Base-by-base conservation (phyloP, 2,888 invertebrate genomes). In the Heliconius aoede region DNA sequence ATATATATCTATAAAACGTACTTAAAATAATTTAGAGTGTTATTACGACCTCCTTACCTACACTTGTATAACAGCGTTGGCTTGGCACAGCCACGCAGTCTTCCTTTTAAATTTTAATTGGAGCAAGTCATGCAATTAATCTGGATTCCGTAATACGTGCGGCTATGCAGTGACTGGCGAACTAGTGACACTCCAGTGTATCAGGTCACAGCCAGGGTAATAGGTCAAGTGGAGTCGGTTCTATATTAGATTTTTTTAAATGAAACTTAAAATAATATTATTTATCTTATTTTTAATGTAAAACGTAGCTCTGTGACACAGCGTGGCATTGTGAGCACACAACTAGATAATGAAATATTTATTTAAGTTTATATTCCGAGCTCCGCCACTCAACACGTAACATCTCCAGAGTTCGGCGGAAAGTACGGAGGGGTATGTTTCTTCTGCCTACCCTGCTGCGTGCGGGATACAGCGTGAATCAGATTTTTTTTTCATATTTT, bases 81-180 rank as follows among this genome's bases (percentile, higher is more conserved):
- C 18, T 65, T 65, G 65, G 65, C 65, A 65, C 36, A 18, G 36
- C 24, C 1, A 32, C 15, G 24, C 18, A 51, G 7, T 36, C 18
- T 55, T 55, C 51, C 51, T 65, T 65, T 65, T 65, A 65, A 69
- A 24, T 55, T 69, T 69, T 69, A 69, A 69, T 69, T 69, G 69
- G 69, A 69, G 24, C 69, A 69, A 30, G 55, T 69, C 55, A 69
- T 30, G 67, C 58, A 67, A 68, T 74, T 69, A 69, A 69, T 69
- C 69, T 21, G 15, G 55, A 67, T 55, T 24, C 55, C n/a, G 15
- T 21, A 40, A 51, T 28, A 51, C 55, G 32, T 30, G 30, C n/a
- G n/a, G n/a, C n/a, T n/a, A n/a, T 32, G 55, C 69, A 32, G 55
- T 55, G 55, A n/a, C n/a, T 55, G n/a, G 9, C 69, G 65, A 36